Percentiles rank a stretch among this genome's conserved stretches.
Evolutionary conservation across 2,888 invertebrate species (phyloP).

Genomic region (Andrena praecox): DNA sequence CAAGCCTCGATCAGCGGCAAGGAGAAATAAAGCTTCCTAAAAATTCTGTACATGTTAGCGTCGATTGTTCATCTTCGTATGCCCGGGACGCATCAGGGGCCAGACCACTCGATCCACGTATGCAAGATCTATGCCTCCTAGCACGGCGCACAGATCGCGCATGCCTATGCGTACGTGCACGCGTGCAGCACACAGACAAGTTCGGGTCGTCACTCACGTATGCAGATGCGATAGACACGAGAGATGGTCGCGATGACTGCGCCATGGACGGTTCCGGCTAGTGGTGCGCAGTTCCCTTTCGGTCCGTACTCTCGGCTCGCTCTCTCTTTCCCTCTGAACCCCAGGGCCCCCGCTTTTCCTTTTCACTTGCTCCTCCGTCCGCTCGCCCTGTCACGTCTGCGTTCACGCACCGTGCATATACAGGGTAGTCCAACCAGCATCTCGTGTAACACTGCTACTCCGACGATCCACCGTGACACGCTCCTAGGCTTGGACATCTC

Average conservation of each 20-base stretch:
- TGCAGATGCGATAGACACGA: slow-evolving; percentile 81
- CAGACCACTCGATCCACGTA: slow-evolving; percentile 44
- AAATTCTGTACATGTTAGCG: slow-evolving; percentile 10
- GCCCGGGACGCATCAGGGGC: slow-evolving; percentile 29
- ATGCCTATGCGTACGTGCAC: slow-evolving; percentile 54
- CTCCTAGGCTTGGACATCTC: background rate
- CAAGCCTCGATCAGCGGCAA: background rate
- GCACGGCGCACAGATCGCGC: slow-evolving; percentile 55
- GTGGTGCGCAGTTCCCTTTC: slow-evolving; percentile 84
- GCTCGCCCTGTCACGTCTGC: slow-evolving; percentile 55
- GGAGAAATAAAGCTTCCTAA: slow-evolving; percentile 11
- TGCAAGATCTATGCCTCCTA: slow-evolving; percentile 43
- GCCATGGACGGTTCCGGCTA: slow-evolving; percentile 84
- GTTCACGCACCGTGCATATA: slow-evolving; percentile 25
- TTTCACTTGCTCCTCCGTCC: slow-evolving; percentile 63
- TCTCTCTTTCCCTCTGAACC: slow-evolving; percentile 65
- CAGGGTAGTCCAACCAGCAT: slow-evolving; percentile 37
- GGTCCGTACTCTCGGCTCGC: slow-evolving; percentile 69
- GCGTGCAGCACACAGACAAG: slow-evolving; percentile 52
- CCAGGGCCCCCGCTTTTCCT: slow-evolving; percentile 55
- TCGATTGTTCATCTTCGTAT: slow-evolving; percentile 36
- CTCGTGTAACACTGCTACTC: background rate
- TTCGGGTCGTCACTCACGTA: slow-evolving; percentile 72
- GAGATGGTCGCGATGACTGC: slow-evolving; percentile 83
- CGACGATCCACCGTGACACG: background rate